Conservation (phyloP, 2,113 vertebrate species). For the Cinclus mexicanus region DNA sequence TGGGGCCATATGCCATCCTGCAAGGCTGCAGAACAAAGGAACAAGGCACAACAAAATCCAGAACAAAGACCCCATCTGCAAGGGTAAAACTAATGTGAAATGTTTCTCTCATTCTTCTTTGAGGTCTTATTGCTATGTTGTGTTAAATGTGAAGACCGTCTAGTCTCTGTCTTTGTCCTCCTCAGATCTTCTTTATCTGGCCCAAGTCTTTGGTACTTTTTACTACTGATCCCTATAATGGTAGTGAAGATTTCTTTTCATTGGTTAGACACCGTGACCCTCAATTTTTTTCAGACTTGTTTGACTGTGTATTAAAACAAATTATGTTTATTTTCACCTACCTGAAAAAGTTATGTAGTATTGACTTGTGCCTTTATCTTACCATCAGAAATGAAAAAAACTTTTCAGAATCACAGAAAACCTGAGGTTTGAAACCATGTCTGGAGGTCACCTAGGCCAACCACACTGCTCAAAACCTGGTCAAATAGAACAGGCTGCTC, state of each 20-base stretch:
- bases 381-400: background rate
- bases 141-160: background rate
- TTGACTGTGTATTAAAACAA: background rate
- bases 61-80: conserved; percentile 5
- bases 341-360: background rate
- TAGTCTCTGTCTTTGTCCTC: background rate
- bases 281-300: background rate
- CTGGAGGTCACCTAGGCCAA: background rate
- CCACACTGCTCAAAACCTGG: fast-evolving
- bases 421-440: background rate
- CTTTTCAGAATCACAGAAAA: background rate
- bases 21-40: background rate
- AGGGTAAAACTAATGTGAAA: background rate
- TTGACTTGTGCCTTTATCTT: background rate
- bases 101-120: background rate
- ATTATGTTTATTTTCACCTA: background rate
- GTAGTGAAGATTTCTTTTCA: background rate
- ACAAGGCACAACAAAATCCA: background rate
- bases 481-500: background rate
- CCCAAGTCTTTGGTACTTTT: background rate
- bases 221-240: fast-evolving
- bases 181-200: background rate
- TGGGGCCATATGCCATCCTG: conserved; percentile 32
- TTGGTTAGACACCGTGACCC: fast-evolving
- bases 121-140: background rate